Percentiles rank a stretch among this genome's conserved stretches.
Conservation (phyloP, 2,888 invertebrate genomes). For the Chirona hameri region DNA sequence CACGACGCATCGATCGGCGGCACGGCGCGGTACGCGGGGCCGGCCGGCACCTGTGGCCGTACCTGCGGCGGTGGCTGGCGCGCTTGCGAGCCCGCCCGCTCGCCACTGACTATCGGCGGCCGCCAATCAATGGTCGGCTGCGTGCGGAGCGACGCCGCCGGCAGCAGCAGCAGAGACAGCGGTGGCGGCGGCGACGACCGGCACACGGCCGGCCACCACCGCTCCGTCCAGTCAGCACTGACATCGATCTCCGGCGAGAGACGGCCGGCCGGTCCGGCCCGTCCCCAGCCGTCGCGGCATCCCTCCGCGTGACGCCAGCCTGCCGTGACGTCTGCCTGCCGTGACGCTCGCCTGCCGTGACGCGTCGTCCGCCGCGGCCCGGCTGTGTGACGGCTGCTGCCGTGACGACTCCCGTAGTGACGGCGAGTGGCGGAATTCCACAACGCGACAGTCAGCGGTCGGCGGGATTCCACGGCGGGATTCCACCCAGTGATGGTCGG, state of each 20-base stretch:
- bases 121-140: slow-evolving; percentile 1
- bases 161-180: too few relatives aligned
- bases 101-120: not conserved
- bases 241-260: not conserved
- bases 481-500: too few relatives aligned
- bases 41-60: not conserved
- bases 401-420: not conserved
- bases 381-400: too few relatives aligned
- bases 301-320: not conserved
- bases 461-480: too few relatives aligned
- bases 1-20: too few relatives aligned
- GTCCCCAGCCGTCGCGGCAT: not conserved
- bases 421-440: not conserved
- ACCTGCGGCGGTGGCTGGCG: not conserved
- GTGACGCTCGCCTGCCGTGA: not conserved
- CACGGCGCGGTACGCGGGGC: not conserved
- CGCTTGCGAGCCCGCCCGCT: not conserved
- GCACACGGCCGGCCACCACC: slow-evolving; percentile 43
- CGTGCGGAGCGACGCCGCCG: slow-evolving; percentile 37
- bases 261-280: not conserved
- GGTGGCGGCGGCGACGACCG: slow-evolving; percentile 35
- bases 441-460: too few relatives aligned
- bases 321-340: not conserved
- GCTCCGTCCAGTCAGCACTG: not conserved
- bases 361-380: not conserved